A percentile compares a stretch with the other conserved stretches of the same genome.
Evolutionary conservation across 2,113 vertebrate species (phyloP).

Genomic region (Neolamprologus toae): DNA sequence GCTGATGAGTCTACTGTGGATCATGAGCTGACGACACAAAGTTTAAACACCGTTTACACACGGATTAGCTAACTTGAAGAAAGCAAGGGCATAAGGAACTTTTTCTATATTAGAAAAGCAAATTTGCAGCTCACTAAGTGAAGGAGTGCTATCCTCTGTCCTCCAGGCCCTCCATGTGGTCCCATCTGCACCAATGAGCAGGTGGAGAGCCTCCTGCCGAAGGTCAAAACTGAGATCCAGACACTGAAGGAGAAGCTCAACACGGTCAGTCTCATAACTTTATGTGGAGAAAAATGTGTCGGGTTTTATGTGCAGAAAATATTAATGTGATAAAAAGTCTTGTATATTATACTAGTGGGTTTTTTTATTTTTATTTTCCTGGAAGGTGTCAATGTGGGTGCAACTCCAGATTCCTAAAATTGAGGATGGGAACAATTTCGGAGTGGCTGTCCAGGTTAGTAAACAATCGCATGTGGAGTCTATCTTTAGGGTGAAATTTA

Average conservation of each 20-base stretch:
- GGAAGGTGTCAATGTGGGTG: constrained; percentile 83
- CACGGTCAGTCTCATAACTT: constrained; percentile 54
- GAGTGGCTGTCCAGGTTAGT: constrained; percentile 86
- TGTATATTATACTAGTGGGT: fast-evolving
- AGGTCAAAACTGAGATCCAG: constrained; percentile 80
- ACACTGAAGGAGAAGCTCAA: constrained; percentile 84
- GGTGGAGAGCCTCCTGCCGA: constrained; percentile 73
- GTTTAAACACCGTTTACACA: not conserved
- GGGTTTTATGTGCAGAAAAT: not conserved
- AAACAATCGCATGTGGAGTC: not conserved
- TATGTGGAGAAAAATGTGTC: not conserved
- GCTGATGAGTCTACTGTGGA: not conserved
- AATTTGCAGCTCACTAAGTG: not conserved
- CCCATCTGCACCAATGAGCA: constrained; percentile 80
- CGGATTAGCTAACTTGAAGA: not conserved
- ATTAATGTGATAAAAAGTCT: not conserved
- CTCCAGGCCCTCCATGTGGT: constrained; percentile 79
- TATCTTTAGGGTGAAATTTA: not conserved
- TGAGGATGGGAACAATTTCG: constrained; percentile 90
- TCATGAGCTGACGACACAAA: not conserved
- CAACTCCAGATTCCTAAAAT: constrained; percentile 85
- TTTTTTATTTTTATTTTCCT: fast-evolving
- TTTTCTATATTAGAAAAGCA: not conserved
- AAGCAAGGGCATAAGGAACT: not conserved
- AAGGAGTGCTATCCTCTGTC: not conserved